A percentile compares a stretch with the other conserved stretches of the same genome.
Evolutionary conservation across 2,888 invertebrate genomes (phyloP).

Genomic region (Lasioglossum leucozonium): DNA sequence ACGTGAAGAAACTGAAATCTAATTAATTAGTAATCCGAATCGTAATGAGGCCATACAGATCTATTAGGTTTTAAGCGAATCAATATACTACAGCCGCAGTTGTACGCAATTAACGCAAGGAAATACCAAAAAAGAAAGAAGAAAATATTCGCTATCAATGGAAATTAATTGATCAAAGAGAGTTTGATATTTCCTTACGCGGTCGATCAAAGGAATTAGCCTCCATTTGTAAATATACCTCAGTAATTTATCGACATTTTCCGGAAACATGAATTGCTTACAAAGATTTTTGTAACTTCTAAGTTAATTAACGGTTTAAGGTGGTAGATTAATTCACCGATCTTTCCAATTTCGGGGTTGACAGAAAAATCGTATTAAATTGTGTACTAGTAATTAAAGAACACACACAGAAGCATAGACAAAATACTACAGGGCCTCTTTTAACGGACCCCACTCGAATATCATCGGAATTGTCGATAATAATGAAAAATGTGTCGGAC

Average conservation of each 20-base stretch:
- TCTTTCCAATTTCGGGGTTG: constrained; percentile 35
- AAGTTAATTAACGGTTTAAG: constrained; percentile 41
- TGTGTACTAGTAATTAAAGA: constrained; percentile 16
- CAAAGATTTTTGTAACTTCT: constrained; percentile 51
- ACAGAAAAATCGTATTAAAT: constrained; percentile 12
- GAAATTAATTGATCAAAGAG: constrained; percentile 26
- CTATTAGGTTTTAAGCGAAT: constrained; percentile 73
- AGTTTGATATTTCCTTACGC: constrained; percentile 68
- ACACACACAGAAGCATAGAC: background rate
- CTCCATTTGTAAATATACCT: constrained; percentile 73
- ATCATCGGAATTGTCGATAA: background rate
- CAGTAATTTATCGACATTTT: constrained; percentile 61
- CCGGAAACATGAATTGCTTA: constrained; percentile 36
- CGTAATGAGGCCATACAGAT: constrained; percentile 73
- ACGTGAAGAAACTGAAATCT: constrained; percentile 64
- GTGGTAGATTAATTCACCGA: constrained; percentile 33
- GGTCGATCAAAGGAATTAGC: constrained; percentile 51
- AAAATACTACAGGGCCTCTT: background rate
- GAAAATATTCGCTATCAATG: constrained; percentile 15
- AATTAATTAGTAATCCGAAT: constrained; percentile 66
- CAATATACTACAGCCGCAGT: constrained; percentile 29
- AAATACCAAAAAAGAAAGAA: constrained; percentile 59
- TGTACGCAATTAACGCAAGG: constrained; percentile 44
- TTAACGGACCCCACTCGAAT: background rate
- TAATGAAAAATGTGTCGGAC: background rate